Base-by-base conservation (phyloP, 1,140 invertebrate genomes). In the Pseudomyrmex cubaensis region DNA sequence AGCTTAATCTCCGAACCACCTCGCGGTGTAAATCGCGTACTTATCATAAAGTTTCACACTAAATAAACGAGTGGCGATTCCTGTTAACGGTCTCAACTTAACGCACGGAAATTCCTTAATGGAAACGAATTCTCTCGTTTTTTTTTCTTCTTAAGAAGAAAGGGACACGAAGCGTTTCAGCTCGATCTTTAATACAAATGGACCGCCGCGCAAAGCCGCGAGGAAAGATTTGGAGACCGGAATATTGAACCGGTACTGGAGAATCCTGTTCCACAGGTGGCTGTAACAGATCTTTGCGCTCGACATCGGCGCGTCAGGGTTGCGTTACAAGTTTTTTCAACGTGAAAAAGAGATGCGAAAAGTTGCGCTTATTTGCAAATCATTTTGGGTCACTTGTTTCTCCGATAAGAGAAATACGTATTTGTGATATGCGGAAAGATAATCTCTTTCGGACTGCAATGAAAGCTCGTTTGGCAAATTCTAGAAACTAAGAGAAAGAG, bases 251-350 rank as follows among this genome's bases (percentile, higher is more conserved):
- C 82, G 82, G 82, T 83, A 83, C 73, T n/a, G 9, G 52, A 78
- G 82, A 83, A 83, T 83, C 82, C 82, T 77, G 82, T 76, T 83
- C 61, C 44, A 66, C 82, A 77, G 73, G 73, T 83, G 74, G 82
- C 46, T 76, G 66, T 80, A 72, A 80, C 76, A 78, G 76, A 78
- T 78, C 64, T 70, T 59, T 35, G 35, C 8, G 44, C 66, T 35
- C 54, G 35, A 64, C 54, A 80, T 46, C 54, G 12, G 70, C 22
- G 76, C 76, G 20, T 80, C 54, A 20, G 44, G 54, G 1, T 59
- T 72, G 56, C 44, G 44, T 48, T 25, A 35, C 76, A 46, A 70
- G 56, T 80, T 59, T 78, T 78, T 48, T 20, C 5, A 57, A 35
- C 35, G 7, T 7, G 35, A 35, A 35, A 35, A 35, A 35, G 35